Conservation (phyloP, 2,113 vertebrate genomes). For the Burhinus oedicnemus region DNA sequence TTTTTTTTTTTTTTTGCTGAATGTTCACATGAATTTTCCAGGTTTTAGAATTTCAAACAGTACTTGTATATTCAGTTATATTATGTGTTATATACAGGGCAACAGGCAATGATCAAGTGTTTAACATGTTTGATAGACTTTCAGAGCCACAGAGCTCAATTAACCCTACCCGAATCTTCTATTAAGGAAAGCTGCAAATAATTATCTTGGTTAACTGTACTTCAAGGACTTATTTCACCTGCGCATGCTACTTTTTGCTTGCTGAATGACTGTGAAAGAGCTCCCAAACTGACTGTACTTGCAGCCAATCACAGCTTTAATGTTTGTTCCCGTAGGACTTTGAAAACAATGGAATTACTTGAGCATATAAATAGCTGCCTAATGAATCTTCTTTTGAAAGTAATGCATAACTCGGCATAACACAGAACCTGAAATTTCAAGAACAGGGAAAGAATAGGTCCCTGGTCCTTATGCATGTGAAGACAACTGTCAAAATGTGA, state of each 20-base stretch:
- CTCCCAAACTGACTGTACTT: background rate
- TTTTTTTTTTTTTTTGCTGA: background rate
- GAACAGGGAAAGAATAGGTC: background rate
- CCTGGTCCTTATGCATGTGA: background rate
- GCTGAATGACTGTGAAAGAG: background rate
- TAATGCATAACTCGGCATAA: background rate
- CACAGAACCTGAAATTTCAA: background rate
- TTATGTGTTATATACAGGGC: background rate
- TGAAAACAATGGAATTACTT: slow-evolving; percentile 9
- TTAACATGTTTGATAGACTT: background rate
- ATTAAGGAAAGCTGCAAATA: background rate
- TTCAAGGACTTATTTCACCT: slow-evolving; percentile 17
- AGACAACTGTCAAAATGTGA: background rate
- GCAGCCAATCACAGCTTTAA: background rate
- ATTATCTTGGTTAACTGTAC: background rate
- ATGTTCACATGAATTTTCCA: background rate
- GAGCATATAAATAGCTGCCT: slow-evolving; percentile 24
- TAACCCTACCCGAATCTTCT: background rate
- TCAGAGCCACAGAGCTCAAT: background rate
- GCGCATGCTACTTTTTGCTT: background rate
- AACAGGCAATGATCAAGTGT: background rate
- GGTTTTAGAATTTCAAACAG: background rate
- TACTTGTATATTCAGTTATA: background rate
- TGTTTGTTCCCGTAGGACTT: background rate
- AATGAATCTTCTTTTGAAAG: background rate